Percentiles rank a stretch among this genome's conserved stretches.
Evolutionary conservation across 2,888 invertebrate species (phyloP).

Genomic region (Drosophila anomelani): DNA sequence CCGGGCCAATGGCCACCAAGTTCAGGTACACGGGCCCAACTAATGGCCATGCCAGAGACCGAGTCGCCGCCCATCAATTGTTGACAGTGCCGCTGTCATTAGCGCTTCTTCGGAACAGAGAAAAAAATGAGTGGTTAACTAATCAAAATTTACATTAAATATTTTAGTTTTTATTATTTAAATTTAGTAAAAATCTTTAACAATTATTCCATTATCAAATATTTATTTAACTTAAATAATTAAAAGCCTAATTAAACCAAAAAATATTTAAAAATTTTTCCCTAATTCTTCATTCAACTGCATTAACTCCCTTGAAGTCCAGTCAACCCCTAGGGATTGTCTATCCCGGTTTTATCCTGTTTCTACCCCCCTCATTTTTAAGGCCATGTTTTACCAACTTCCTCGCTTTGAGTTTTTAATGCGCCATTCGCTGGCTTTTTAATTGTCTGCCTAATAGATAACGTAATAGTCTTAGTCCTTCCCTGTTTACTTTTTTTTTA

Average conservation of each 20-base stretch:
- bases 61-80: constrained; percentile 46
- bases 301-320: constrained; percentile 33
- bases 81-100: constrained; percentile 73
- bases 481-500: constrained; percentile 13
- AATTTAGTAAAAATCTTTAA: background rate
- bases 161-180: background rate
- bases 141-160: background rate
- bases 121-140: background rate
- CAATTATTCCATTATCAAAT: too few species aligned
- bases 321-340: constrained; percentile 55
- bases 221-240: background rate
- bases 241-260: background rate
- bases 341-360: constrained; percentile 16
- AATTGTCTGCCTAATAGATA: constrained; percentile 68
- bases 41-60: constrained; percentile 34
- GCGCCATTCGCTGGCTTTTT: constrained; percentile 61
- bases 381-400: constrained; percentile 43
- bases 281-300: background rate
- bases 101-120: constrained; percentile 31
- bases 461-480: constrained; percentile 34
- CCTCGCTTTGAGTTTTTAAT: constrained; percentile 63
- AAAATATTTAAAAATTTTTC: background rate
- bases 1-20: constrained; percentile 50
- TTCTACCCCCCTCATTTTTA: constrained; percentile 16
- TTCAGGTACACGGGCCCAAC: constrained; percentile 61